These are phyloP conservation scores for Camptogramma bilineatum DNA, from an alignment of 2,888 invertebrate genomes.

Conservation along the genomic window DNA sequence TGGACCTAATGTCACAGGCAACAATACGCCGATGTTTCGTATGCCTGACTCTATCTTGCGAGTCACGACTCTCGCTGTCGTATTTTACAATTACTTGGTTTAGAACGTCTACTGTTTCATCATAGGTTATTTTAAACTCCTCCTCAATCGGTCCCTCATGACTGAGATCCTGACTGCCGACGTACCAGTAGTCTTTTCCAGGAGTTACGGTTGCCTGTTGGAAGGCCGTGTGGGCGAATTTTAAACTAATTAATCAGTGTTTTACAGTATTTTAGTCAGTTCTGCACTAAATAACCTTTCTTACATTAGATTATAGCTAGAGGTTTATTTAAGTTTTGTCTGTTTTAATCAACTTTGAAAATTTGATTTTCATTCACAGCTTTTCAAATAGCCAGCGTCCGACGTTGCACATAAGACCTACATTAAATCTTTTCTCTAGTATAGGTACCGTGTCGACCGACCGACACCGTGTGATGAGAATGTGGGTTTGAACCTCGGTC, in stretches of 20 bases:
- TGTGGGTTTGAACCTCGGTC: no score
- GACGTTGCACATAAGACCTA: no score
- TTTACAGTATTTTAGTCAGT: neutral
- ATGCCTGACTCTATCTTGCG: slow-evolving; percentile 16
- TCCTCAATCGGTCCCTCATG: no score
- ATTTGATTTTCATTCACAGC: slow-evolving; percentile 26
- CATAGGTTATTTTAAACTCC: slow-evolving; percentile 8
- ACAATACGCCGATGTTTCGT: slow-evolving; percentile 7
- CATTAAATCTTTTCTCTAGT: no score
- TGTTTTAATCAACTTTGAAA: neutral
- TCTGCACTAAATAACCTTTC: neutral
- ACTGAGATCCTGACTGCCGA: no score
- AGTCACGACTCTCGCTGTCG: slow-evolving; percentile 42
- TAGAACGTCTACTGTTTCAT: slow-evolving; percentile 6
- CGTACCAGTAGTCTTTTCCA: no score
- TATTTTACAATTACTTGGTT: slow-evolving; percentile 15
- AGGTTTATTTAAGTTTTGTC: neutral
- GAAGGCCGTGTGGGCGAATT: no score
- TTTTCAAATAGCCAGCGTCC: no score
- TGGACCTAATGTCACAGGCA: slow-evolving; percentile 4
- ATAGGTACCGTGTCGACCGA: no score
- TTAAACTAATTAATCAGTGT: neutral
- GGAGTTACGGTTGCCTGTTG: no score
- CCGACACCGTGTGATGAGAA: no score
- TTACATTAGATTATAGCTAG: neutral